Percentiles rank a stretch among this genome's conserved stretches.
Conservation (phyloP, 2,888 invertebrate species). For the Phytoseiulus persimilis region DNA sequence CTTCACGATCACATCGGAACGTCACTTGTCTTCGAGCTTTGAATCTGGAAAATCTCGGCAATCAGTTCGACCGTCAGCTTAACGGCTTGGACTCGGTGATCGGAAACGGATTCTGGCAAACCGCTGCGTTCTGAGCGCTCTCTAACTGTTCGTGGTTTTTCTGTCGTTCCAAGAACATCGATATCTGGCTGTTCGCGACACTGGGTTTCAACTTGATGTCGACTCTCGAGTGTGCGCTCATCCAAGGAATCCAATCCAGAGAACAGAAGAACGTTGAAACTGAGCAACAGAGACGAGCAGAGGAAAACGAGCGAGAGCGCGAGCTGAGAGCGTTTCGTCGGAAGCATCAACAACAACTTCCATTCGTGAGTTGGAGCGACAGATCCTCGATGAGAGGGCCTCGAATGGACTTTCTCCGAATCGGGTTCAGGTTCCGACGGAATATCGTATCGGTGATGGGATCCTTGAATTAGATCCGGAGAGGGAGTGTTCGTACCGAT, state of each 20-base stretch:
- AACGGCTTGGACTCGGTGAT: too few species aligned
- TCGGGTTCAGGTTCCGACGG: too few species aligned
- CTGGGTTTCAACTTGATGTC: not conserved
- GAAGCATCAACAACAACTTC: not conserved
- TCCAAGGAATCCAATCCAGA: not conserved
- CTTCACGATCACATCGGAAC: too few species aligned
- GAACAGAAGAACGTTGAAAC: not conserved
- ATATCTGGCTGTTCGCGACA: constrained; percentile 19
- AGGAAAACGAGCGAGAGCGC: not conserved
- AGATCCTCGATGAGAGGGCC: not conserved
- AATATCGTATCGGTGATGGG: too few species aligned
- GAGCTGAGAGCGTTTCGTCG: not conserved
- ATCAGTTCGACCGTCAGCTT: too few species aligned
- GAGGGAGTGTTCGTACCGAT: too few species aligned
- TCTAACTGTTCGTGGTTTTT: not conserved
- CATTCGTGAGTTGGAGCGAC: not conserved
- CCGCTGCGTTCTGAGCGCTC: too few species aligned
- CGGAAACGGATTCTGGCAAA: too few species aligned
- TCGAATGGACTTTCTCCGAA: too few species aligned
- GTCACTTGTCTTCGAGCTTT: too few species aligned
- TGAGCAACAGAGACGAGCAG: not conserved
- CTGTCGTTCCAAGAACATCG: not conserved
- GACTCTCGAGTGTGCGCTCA: constrained; percentile 19
- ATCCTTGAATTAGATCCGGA: too few species aligned
- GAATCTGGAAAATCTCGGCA: too few species aligned